Conservation (phyloP, 2,113 vertebrate species). For the Syngnathus typhle region DNA sequence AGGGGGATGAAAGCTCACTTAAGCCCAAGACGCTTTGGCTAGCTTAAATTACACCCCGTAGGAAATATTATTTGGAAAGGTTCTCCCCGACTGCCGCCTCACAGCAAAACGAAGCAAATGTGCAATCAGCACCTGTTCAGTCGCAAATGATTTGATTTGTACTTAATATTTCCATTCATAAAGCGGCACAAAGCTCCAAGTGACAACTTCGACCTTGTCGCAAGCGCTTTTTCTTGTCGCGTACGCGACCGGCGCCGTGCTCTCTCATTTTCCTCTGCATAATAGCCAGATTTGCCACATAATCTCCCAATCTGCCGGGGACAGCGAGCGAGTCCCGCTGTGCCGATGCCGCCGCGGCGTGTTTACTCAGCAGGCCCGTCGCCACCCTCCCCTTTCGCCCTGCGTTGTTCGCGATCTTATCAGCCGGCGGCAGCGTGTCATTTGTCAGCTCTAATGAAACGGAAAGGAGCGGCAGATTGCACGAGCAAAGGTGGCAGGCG, state of each 20-base stretch:
- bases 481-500: conserved; percentile 32
- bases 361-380: conserved; percentile 26
- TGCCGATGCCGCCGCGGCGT: conserved; percentile 31
- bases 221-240: conserved; percentile 23
- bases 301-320: conserved; percentile 12
- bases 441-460: conserved; percentile 63
- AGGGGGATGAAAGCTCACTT: conserved; percentile 13
- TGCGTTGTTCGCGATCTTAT: conserved; percentile 38
- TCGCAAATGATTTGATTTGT: not conserved
- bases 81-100: too few relatives aligned
- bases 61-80: too few relatives aligned
- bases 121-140: not conserved
- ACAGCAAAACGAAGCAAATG: not conserved
- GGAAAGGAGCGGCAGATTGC: conserved; percentile 29
- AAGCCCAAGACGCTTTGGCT: conserved; percentile 5
- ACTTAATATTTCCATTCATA: conserved; percentile 61
- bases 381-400: not conserved
- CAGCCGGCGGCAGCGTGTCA: conserved; percentile 36
- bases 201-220: conserved; percentile 54
- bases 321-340: conserved; percentile 15
- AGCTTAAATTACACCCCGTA: too few relatives aligned
- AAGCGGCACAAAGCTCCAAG: conserved; percentile 31
- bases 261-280: conserved; percentile 23
- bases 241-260: conserved; percentile 9
- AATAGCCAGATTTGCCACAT: conserved; percentile 27